Percentiles rank a stretch among this genome's conserved stretches.
Conservation (phyloP, 2,888 invertebrate species). For the Thysanoteuthis rhombus region DNA sequence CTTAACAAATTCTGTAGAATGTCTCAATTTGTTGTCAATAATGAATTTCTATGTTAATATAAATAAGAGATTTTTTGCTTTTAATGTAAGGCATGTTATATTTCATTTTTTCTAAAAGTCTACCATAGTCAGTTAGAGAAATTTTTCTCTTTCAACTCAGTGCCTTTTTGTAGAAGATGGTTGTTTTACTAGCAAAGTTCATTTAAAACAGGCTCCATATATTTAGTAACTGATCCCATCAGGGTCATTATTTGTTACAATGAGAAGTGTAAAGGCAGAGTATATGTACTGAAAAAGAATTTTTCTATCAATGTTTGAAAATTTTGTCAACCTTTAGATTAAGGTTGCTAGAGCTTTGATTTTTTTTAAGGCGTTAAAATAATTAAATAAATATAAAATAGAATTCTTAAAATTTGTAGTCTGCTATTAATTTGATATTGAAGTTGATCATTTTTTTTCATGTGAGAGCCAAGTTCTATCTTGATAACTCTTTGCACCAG, state of each 20-base stretch:
- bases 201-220: too few species aligned
- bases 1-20: neutral
- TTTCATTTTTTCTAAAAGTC: neutral
- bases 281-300: neutral
- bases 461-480: too few species aligned
- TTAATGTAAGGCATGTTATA: neutral
- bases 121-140: too few species aligned
- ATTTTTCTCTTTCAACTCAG: too few species aligned
- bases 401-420: too few species aligned
- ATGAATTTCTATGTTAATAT: neutral
- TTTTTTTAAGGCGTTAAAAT: neutral
- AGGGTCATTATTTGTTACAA: too few species aligned
- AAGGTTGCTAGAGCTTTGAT: neutral
- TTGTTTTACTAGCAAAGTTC: neutral
- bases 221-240: too few species aligned
- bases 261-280: too few species aligned
- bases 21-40: neutral
- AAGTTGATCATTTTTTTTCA: too few species aligned
- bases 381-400: neutral
- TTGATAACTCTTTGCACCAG: too few species aligned
- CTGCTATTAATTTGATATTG: too few species aligned
- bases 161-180: neutral
- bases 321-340: neutral
- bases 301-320: neutral
- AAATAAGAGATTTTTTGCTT: neutral